Percentiles rank a stretch among this genome's conserved stretches.
Conservation (phyloP, 2,113 vertebrate genomes). For the Lophura nycthemera region DNA sequence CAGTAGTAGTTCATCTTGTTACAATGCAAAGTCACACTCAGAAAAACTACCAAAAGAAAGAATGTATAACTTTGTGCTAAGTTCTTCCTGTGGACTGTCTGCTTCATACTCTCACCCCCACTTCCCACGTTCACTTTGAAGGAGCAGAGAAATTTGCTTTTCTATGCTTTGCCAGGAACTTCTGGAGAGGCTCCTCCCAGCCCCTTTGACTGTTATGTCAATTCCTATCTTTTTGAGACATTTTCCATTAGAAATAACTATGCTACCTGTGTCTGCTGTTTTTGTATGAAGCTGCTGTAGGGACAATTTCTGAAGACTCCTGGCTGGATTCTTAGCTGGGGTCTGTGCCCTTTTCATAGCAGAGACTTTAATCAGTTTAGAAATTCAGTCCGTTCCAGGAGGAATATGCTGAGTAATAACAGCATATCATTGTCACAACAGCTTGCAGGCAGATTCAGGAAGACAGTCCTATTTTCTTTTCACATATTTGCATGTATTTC, state of each 20-base stretch:
- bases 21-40: background rate
- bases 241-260: constrained; percentile 1
- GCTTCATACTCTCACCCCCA: background rate
- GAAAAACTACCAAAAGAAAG: background rate
- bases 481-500: background rate
- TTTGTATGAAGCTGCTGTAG: background rate
- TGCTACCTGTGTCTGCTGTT: background rate
- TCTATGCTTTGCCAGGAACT: background rate
- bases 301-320: background rate
- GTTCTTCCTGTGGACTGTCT: background rate
- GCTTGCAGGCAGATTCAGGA: constrained; percentile 1
- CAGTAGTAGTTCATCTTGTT: background rate
- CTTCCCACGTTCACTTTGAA: background rate
- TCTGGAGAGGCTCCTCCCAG: background rate
- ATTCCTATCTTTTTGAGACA: background rate
- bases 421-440: background rate
- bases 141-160: background rate
- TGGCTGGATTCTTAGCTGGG: constrained; percentile 1
- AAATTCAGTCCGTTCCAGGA: background rate
- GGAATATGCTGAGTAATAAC: constrained; percentile 42
- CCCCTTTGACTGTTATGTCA: background rate
- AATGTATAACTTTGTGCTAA: background rate
- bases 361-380: constrained; percentile 18
- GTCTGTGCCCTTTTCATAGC: constrained; percentile 11
- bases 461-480: background rate